Conservation (phyloP, 2,113 vertebrate genomes). For the Leucopsar rothschildi region DNA sequence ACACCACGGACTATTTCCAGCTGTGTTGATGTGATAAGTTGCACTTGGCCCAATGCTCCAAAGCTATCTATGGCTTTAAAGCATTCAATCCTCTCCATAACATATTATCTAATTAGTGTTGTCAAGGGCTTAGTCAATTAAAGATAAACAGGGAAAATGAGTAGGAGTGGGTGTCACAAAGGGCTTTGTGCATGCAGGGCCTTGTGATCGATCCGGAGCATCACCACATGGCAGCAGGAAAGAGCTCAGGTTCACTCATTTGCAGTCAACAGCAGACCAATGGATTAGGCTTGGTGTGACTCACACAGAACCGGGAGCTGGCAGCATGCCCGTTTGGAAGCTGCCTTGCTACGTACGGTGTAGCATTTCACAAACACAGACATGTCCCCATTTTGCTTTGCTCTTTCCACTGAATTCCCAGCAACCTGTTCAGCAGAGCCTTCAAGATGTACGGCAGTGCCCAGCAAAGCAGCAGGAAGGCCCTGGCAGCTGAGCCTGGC, state of each 20-base stretch:
- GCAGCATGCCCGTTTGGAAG: not conserved
- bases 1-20: not conserved
- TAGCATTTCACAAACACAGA: not conserved
- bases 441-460: fast-evolving
- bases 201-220: not conserved
- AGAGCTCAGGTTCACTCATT: not conserved
- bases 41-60: not conserved
- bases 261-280: not conserved
- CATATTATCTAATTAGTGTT: not conserved
- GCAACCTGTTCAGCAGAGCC: not conserved
- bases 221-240: not conserved
- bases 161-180: not conserved
- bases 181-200: not conserved
- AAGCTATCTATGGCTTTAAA: not conserved
- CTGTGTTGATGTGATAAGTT: not conserved
- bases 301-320: not conserved
- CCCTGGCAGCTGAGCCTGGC: not conserved
- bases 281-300: not conserved
- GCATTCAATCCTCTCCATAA: not conserved
- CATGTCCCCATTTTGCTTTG: not conserved
- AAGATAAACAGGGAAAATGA: not conserved
- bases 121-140: not conserved
- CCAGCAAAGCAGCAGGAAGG: not conserved
- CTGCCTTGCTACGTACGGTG: not conserved
- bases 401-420: not conserved